Conservation (phyloP, 1,140 invertebrate species). For the Formica selysi region DNA sequence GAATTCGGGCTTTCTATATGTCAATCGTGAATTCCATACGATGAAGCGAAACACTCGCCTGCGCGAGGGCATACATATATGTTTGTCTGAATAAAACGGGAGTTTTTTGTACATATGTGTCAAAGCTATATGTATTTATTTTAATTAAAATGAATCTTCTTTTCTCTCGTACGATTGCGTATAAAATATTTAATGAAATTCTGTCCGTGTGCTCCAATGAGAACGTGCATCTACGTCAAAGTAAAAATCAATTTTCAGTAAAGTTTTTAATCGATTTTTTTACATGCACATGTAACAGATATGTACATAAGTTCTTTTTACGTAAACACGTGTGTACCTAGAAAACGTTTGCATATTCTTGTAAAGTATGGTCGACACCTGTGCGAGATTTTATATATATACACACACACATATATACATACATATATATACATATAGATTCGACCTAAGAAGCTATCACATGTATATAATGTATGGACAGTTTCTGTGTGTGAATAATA, state of each 20-base stretch:
- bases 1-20: slow-evolving; percentile 9
- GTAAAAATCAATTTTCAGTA: slow-evolving; percentile 46
- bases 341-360: neutral
- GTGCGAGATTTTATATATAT: neutral
- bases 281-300: neutral
- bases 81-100: neutral
- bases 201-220: neutral
- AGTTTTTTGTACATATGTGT: neutral
- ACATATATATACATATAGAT: neutral
- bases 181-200: slow-evolving; percentile 15
- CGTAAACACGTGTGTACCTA: slow-evolving; percentile 33
- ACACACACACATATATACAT: neutral
- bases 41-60: neutral
- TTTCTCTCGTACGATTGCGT: neutral
- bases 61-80: neutral
- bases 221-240: slow-evolving; percentile 12
- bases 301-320: neutral
- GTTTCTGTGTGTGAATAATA: neutral
- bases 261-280: slow-evolving; percentile 37
- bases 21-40: slow-evolving; percentile 29
- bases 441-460: neutral
- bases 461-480: neutral
- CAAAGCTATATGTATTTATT: neutral
- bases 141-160: neutral
- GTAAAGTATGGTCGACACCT: neutral